Base-by-base conservation (phyloP, 2,113 vertebrate species). In the Anolis sagrei region DNA sequence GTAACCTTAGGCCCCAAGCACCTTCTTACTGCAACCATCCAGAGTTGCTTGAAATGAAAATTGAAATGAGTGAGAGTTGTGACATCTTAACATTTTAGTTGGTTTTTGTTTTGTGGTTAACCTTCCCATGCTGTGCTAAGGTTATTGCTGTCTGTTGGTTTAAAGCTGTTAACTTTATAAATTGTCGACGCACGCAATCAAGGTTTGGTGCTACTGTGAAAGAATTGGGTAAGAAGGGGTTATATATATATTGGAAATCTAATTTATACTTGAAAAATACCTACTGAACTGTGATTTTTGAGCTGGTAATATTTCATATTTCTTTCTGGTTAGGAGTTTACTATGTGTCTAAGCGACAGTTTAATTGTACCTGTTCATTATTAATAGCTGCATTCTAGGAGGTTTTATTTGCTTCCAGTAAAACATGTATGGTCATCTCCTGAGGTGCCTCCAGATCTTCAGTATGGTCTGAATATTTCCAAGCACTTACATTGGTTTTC, bases 1-100 rank as follows among this genome's bases (percentile, higher is more conserved):
- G 6, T 21, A 18, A 73, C 25, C 11, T 25, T 7, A 32, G 0
- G 29, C 5, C 0, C 19, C 0, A 0, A 2, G 10, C 1, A 9
- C 79, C 39, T 9, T 4, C 58, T 74, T 77, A 23, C 49, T 5
- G 0, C 11, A 54, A 11, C 49, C 18, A 0, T 0, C 54, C 69
- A 36, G 73, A 9, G 39, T 79, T 34, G 32, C 25, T 5, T 23
- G 1, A 0, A 13, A 8, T 83, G 58, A 0, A 19, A 19, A 36
- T 4, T 27, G 25, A 68, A 1, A 62, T 8, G 34, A 6, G 1
- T 1, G 39, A 66, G 21, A 5, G 1, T 23, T 44, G 54, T 5
- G 64, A 51, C 9, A 21, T 66, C 61, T 73, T 36, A 0, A 34
- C 14, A 36, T 64, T 44, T 39, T 68, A 49, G 18, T 4, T 7